Conservation (phyloP, 1,140 invertebrate species). For the Microplitis demolitor region DNA sequence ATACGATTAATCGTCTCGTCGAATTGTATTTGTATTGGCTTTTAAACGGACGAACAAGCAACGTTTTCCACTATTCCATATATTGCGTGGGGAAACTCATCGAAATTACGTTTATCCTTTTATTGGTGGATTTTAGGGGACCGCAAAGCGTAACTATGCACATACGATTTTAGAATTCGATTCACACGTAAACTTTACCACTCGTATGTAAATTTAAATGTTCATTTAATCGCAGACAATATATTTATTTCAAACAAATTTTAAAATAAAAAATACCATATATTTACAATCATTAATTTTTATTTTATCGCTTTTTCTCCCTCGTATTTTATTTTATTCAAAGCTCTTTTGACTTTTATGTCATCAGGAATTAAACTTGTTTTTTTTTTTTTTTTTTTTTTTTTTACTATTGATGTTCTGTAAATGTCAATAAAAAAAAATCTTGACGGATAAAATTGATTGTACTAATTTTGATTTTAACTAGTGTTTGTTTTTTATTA, state of each 20-base stretch:
- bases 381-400: too few species aligned
- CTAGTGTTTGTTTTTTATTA: too few species aligned
- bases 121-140: constrained; percentile 9
- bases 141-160: neutral
- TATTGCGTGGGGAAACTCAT: constrained; percentile 8
- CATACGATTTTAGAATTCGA: neutral
- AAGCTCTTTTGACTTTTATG: too few species aligned
- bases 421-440: too few species aligned
- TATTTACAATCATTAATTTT: neutral
- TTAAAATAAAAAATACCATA: neutral
- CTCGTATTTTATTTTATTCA: too few species aligned
- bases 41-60: constrained; percentile 16
- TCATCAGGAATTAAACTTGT: too few species aligned
- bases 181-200: neutral
- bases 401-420: too few species aligned
- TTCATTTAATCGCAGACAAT: neutral
- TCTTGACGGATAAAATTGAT: too few species aligned
- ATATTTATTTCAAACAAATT: neutral
- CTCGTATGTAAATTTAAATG: constrained; percentile 9
- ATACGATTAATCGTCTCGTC: constrained; percentile 23
- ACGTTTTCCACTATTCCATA: neutral
- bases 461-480: too few species aligned
- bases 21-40: constrained; percentile 20
- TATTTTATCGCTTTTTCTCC: too few species aligned
- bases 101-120: constrained; percentile 22